Percentiles rank a stretch among this genome's conserved stretches.
Conservation (phyloP, 2,797 vertebrate species). For the Forpus xanthops region DNA sequence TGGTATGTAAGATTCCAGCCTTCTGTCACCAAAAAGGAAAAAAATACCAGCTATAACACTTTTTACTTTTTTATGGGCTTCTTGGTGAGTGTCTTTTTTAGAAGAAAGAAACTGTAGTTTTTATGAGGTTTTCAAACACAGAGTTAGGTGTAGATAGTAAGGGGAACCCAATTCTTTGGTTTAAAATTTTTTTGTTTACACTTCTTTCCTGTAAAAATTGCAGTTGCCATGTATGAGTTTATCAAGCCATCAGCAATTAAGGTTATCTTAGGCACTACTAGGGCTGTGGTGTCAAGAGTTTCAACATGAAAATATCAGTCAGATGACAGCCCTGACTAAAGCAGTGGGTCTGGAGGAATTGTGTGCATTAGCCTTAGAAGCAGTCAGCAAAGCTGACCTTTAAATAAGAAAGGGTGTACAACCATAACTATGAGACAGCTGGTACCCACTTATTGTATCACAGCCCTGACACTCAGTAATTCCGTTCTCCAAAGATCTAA, state of each 20-base stretch:
- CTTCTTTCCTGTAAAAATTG: not conserved
- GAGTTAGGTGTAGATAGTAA: not conserved
- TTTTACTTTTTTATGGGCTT: not conserved
- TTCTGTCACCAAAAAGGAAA: slow-evolving; percentile 20
- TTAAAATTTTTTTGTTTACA: not conserved
- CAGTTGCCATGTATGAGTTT: not conserved
- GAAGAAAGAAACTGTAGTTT: not conserved
- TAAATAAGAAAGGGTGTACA: not conserved
- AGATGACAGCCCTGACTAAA: not conserved
- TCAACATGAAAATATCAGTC: not conserved
- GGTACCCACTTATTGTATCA: not conserved
- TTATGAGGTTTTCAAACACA: not conserved
- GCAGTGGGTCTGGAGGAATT: not conserved
- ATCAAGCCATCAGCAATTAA: not conserved
- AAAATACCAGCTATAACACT: not conserved
- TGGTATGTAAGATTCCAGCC: not conserved
- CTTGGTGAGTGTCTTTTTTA: not conserved
- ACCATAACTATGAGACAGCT: not conserved
- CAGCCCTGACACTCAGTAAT: not conserved
- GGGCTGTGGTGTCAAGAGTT: not conserved
- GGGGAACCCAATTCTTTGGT: too few species aligned
- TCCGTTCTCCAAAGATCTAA: not conserved
- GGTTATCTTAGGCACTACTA: not conserved
- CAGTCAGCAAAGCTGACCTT: not conserved
- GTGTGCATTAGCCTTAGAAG: accelerated